Evolutionary conservation across 2,797 vertebrate genomes (phyloP).

Genomic region (Mustela erminea): DNA sequence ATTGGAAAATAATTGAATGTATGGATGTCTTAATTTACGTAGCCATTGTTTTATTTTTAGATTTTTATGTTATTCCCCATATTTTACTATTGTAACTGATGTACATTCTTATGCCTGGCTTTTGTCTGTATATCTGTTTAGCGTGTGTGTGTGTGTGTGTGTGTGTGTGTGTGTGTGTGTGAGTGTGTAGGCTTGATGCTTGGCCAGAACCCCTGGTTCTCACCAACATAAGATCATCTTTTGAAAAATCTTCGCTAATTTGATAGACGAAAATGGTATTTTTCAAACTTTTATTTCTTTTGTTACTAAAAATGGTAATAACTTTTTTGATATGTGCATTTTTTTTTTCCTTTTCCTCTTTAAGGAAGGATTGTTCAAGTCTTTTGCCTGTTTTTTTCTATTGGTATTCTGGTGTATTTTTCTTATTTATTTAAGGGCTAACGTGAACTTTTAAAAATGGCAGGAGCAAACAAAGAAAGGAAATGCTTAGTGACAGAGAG

Average conservation of each 20-base stretch:
- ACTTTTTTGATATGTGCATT: not conserved
- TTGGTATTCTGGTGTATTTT: not conserved
- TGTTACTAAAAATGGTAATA: not conserved
- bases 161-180: not conserved
- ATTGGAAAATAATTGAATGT: not conserved
- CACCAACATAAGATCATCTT: not conserved
- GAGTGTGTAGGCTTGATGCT: not conserved
- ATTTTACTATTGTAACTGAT: not conserved
- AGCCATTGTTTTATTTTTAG: not conserved
- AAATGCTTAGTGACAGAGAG: not conserved
- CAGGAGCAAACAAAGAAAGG: slow-evolving; percentile 26
- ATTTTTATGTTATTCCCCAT: slow-evolving; percentile 36
- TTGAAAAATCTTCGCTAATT: slow-evolving; percentile 32
- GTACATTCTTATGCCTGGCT: not conserved
- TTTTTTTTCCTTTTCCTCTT: not conserved
- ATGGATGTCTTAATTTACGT: not conserved
- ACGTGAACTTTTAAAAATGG: not conserved
- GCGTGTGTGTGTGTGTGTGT: not conserved
- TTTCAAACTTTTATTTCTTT: slow-evolving; percentile 42
- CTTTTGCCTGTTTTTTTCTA: not conserved
- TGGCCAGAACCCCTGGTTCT: not conserved
- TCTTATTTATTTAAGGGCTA: not conserved
- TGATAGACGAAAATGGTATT: not conserved
- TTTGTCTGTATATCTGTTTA: not conserved
- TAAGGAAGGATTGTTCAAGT: not conserved